These are phyloP conservation scores for Notarius lentiginosus DNA, from an alignment of 2,113 vertebrate species.

Conservation along the genomic window DNA sequence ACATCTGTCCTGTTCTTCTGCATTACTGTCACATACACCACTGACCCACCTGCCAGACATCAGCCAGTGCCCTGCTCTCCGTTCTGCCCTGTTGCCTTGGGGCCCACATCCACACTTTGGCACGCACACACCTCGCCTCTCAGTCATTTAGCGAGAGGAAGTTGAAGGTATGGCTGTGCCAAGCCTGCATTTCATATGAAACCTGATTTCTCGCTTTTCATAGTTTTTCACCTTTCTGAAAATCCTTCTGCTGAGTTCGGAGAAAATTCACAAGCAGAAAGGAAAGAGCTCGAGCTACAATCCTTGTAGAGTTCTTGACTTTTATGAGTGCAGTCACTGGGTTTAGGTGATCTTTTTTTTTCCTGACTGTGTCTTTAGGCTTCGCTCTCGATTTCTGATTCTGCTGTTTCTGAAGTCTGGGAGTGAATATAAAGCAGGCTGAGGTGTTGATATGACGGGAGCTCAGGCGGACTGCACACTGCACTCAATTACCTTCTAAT, in stretches of 20 bases:
- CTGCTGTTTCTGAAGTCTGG: slow-evolving; percentile 49
- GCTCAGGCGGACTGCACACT: slow-evolving; percentile 44
- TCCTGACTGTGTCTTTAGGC: slow-evolving; percentile 41
- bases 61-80: slow-evolving; percentile 46
- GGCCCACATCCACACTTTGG: slow-evolving; percentile 7
- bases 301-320: not conserved
- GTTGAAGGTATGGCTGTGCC: slow-evolving; percentile 11
- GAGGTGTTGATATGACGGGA: slow-evolving; percentile 54
- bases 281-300: not conserved
- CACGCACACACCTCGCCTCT: slow-evolving; percentile 4
- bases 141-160: slow-evolving; percentile 14
- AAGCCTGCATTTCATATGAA: slow-evolving; percentile 39
- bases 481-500: slow-evolving; percentile 65
- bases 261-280: not conserved
- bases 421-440: slow-evolving; percentile 57
- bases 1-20: slow-evolving; percentile 68
- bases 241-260: slow-evolving; percentile 18
- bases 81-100: slow-evolving; percentile 33
- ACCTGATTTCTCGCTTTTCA: not conserved
- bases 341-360: slow-evolving; percentile 23
- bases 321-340: not conserved
- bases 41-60: slow-evolving; percentile 59
- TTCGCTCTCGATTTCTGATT: slow-evolving; percentile 51
- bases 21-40: slow-evolving; percentile 63
- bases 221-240: slow-evolving; percentile 20